Evolutionary conservation across 2,888 invertebrate species (phyloP).

Genomic region (Marronus borbonicus): DNA sequence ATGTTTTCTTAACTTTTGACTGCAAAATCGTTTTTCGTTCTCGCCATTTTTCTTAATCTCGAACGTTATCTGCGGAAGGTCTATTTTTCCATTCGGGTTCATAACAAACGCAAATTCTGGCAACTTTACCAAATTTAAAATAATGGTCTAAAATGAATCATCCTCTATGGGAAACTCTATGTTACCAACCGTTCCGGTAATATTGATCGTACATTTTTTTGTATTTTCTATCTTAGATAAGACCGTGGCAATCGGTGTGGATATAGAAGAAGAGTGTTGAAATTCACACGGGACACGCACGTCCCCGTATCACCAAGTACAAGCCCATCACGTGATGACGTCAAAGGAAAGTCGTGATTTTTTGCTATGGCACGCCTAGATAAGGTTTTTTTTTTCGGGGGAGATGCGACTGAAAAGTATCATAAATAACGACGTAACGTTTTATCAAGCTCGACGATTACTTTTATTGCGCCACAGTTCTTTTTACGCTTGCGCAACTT

Average conservation of each 20-base stretch:
- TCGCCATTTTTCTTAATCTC: no score
- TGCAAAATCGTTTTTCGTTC: no score
- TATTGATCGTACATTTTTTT: constrained; percentile 13
- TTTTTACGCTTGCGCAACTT: not conserved
- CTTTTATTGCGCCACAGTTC: not conserved
- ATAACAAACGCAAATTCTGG: no score
- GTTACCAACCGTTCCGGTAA: not conserved
- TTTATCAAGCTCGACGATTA: not conserved
- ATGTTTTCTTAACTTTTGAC: no score
- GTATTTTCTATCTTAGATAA: constrained; percentile 5
- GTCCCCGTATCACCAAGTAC: constrained; percentile 26
- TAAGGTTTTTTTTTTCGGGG: not conserved
- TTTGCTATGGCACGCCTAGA: constrained; percentile 16
- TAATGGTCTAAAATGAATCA: no score
- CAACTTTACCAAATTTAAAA: no score
- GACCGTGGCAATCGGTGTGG: not conserved
- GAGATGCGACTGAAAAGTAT: constrained; percentile 7
- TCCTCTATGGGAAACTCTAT: no score
- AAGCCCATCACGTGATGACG: constrained; percentile 29
- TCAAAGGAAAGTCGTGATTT: constrained; percentile 11
- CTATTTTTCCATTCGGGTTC: no score
- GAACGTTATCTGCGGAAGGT: no score
- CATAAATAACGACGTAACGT: constrained; percentile 20
- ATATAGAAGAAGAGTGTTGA: not conserved
- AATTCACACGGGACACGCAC: constrained; percentile 35